These are phyloP conservation scores for Acanthiza pusilla DNA, from an alignment of 2,797 vertebrate genomes.

Conservation along the genomic window DNA sequence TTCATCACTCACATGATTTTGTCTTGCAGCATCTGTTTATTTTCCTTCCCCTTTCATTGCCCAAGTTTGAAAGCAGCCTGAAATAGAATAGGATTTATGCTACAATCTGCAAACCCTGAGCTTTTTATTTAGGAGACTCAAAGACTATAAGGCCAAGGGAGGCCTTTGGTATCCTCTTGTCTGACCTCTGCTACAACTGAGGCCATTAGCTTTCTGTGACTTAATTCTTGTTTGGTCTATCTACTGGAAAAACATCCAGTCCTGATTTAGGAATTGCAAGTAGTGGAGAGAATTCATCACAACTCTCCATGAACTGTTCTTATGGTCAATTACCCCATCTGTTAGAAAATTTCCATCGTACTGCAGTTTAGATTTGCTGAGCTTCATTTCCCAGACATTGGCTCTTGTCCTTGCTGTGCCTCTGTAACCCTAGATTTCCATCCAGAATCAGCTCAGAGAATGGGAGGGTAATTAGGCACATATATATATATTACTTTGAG, in stretches of 20 bases:
- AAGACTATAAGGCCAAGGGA: background rate
- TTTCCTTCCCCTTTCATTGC: conserved; percentile 46
- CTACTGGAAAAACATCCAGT: conserved; percentile 42
- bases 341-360: conserved; percentile 38
- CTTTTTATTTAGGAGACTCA: conserved; percentile 25
- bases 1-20: conserved; percentile 43
- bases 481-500: background rate
- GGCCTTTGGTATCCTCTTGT: conserved; percentile 27
- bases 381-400: background rate
- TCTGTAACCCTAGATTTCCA: background rate
- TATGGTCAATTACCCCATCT: conserved; percentile 45
- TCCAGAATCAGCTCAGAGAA: background rate
- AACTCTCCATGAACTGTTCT: background rate
- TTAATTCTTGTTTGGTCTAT: conserved; percentile 60
- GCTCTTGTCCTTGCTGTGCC: background rate
- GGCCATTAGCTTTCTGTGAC: conserved; percentile 36
- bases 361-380: conserved; percentile 1
- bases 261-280: background rate
- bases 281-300: conserved; percentile 5
- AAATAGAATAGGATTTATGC: conserved; percentile 53
- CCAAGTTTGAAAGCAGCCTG: conserved; percentile 15
- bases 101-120: background rate
- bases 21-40: conserved; percentile 39
- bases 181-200: conserved; percentile 28
- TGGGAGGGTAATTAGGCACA: background rate